Percentiles rank a stretch among this genome's conserved stretches.
These are phyloP conservation scores for Cryptoblepharus egeriae DNA, from an alignment of 2,797 vertebrate species.

Conservation along the genomic window DNA sequence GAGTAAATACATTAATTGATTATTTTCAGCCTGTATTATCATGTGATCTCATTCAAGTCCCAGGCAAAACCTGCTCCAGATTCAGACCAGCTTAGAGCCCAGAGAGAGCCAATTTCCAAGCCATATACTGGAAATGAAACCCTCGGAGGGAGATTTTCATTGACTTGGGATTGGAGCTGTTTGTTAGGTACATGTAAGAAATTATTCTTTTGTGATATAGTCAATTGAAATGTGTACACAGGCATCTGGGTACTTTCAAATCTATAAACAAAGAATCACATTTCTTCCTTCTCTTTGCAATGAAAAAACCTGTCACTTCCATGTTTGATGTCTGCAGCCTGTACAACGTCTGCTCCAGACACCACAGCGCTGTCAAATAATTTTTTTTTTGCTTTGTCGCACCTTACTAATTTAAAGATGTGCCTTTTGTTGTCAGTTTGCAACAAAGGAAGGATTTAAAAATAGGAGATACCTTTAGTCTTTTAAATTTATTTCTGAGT, in stretches of 20 bases:
- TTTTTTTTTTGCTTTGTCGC: slow-evolving; percentile 47
- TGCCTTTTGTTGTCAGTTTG: slow-evolving; percentile 59
- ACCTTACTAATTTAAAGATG: slow-evolving; percentile 65
- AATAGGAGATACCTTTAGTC: slow-evolving; percentile 45
- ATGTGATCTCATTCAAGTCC: not conserved
- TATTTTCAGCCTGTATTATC: too few relatives aligned
- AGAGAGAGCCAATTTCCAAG: not conserved
- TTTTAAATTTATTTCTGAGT: slow-evolving; percentile 14
- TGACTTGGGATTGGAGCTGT: slow-evolving; percentile 55
- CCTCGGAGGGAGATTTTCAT: slow-evolving; percentile 46
- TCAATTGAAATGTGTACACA: slow-evolving; percentile 66
- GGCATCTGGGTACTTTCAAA: slow-evolving; percentile 67
- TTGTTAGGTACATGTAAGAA: slow-evolving; percentile 64
- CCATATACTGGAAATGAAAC: slow-evolving; percentile 30
- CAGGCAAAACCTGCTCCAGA: not conserved
- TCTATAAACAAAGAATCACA: slow-evolving; percentile 73
- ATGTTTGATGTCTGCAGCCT: slow-evolving; percentile 69
- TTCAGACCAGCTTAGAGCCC: too few relatives aligned
- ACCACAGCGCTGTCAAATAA: slow-evolving; percentile 57
- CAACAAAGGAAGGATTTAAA: slow-evolving; percentile 60
- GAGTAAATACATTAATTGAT: too few relatives aligned
- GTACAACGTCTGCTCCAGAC: slow-evolving; percentile 55
- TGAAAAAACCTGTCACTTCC: slow-evolving; percentile 64
- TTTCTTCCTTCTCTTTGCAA: slow-evolving; percentile 66
- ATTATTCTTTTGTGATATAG: slow-evolving; percentile 73